Percentiles rank a stretch among this genome's conserved stretches.
Evolutionary conservation across 2,797 vertebrate species (phyloP).

Genomic region (Pristis pectinata): DNA sequence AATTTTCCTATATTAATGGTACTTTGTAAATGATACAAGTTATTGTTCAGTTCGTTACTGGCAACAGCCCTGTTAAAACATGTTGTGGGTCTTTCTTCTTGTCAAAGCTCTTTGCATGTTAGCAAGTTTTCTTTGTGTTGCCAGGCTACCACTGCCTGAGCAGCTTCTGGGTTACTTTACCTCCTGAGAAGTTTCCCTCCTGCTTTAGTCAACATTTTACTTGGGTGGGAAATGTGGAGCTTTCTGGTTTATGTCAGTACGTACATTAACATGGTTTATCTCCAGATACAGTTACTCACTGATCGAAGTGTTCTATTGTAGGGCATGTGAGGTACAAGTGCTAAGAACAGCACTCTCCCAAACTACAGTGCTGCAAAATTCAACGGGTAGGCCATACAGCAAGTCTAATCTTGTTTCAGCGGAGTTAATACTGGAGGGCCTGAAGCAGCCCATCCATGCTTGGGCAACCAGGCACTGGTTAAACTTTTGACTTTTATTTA

Average conservation of each 20-base stretch:
- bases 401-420: neutral
- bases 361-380: neutral
- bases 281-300: neutral
- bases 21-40: neutral
- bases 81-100: neutral
- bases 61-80: neutral
- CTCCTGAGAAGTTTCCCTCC: neutral
- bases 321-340: neutral
- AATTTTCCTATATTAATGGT: neutral
- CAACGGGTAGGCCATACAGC: neutral
- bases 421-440: too few relatives aligned
- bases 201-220: too few relatives aligned
- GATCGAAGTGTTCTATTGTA: neutral
- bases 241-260: neutral
- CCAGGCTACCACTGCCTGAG: neutral
- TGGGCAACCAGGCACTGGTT: neutral
- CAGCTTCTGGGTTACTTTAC: neutral
- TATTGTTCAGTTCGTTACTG: neutral
- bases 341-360: neutral
- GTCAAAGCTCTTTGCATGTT: neutral
- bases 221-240: neutral
- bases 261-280: neutral
- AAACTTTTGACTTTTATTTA: neutral
- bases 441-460: neutral
- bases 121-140: neutral